phyloP scores from a whole-genome alignment of 1,140 invertebrate genomes.

The Dendrolimus punctatus region DNA sequence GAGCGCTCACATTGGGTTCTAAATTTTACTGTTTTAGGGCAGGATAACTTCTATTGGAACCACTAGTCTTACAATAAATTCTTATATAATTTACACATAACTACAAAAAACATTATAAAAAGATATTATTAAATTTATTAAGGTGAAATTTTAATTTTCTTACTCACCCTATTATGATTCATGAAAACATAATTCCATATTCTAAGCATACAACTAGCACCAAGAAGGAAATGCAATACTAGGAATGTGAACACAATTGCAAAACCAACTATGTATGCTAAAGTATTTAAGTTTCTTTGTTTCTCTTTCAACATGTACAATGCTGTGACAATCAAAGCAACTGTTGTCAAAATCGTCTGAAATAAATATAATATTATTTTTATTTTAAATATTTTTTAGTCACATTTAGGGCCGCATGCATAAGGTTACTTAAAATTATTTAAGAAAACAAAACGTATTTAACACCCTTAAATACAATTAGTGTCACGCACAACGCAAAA shows the following conservation, averaged over 20 bases:
- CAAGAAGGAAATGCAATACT: slow-evolving; percentile 29
- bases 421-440: too few species aligned
- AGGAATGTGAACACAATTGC: slow-evolving; percentile 27
- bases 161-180: slow-evolving; percentile 33
- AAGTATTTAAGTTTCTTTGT: slow-evolving; percentile 18
- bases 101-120: not conserved
- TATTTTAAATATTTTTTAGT: too few species aligned
- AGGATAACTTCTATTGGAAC: too few species aligned
- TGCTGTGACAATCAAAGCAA: slow-evolving; percentile 43
- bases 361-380: slow-evolving; percentile 24
- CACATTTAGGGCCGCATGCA: too few species aligned
- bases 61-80: too few species aligned
- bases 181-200: slow-evolving; percentile 36
- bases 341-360: slow-evolving; percentile 48
- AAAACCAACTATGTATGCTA: slow-evolving; percentile 23
- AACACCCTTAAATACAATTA: too few species aligned
- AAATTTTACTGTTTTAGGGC: too few species aligned
- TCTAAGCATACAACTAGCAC: slow-evolving; percentile 21
- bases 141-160: not conserved
- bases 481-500: too few species aligned
- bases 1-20: too few species aligned
- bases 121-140: slow-evolving; percentile 7
- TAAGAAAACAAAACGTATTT: too few species aligned
- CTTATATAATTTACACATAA: too few species aligned
- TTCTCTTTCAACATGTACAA: slow-evolving; percentile 29